These are phyloP conservation scores for Aplidium turbinatum DNA, from an alignment of 23 tunicate species.

Conservation along the genomic window DNA sequence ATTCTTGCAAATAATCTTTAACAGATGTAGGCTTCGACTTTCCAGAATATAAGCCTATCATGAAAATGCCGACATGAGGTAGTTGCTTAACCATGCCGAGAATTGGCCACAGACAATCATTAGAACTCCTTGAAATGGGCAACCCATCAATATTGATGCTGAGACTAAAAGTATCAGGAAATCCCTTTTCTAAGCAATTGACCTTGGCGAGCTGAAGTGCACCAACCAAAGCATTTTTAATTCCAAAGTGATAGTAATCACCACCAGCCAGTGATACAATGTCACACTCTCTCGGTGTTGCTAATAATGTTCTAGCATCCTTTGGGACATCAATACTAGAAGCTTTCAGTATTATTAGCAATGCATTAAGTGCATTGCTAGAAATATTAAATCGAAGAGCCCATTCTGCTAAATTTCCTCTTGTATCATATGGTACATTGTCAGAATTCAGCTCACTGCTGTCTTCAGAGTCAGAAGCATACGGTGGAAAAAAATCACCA, in stretches of 20 bases:
- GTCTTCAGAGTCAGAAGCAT: too few species aligned
- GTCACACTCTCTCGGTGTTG: neutral
- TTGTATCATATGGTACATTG: too few species aligned
- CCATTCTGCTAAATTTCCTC: too few species aligned
- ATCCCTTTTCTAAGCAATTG: too few species aligned
- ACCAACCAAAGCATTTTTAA: neutral
- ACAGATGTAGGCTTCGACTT: slow-evolving; percentile 5
- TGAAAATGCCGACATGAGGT: neutral
- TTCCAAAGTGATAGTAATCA: slow-evolving; percentile 6
- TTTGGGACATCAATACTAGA: too few species aligned
- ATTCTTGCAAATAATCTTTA: neutral
- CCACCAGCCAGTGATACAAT: neutral
- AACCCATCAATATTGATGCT: slow-evolving; percentile 1
- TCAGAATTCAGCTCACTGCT: too few species aligned
- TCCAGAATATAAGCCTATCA: slow-evolving; percentile 7
- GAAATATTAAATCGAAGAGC: too few species aligned
- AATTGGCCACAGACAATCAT: slow-evolving; percentile 9
- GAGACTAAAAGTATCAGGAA: too few species aligned
- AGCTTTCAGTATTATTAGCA: too few species aligned
- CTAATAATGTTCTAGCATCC: neutral
- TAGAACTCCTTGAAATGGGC: neutral
- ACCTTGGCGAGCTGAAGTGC: too few species aligned
- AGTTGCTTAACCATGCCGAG: neutral
- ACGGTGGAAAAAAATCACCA: too few species aligned
- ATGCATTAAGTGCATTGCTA: too few species aligned